phyloP scores from a whole-genome alignment of 2,888 invertebrate species.

The Aplocera efformata region DNA sequence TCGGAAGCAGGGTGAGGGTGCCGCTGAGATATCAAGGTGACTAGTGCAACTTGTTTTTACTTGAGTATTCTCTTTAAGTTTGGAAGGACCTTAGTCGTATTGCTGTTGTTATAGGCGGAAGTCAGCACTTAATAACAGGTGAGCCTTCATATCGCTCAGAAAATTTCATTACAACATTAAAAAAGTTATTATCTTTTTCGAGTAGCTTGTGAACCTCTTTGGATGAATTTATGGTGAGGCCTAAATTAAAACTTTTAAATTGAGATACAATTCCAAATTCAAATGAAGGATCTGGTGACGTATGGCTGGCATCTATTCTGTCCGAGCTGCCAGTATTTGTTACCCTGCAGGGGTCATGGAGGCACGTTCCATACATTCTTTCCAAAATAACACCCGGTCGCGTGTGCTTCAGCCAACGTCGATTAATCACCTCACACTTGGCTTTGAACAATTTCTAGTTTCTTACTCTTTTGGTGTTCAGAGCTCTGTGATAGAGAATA shows the following conservation, averaged over 20 bases:
- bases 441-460: constrained; percentile 28
- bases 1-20: too few species aligned
- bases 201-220: too few species aligned
- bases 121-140: too few species aligned
- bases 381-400: constrained; percentile 69
- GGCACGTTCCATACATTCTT: constrained; percentile 75
- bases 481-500: constrained; percentile 13
- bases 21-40: too few species aligned
- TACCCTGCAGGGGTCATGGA: constrained; percentile 68
- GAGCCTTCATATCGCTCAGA: too few species aligned
- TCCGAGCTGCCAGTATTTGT: constrained; percentile 60
- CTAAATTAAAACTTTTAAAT: constrained; percentile 52
- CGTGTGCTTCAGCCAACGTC: constrained; percentile 56
- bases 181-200: too few species aligned
- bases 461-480: constrained; percentile 23
- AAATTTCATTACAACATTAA: too few species aligned
- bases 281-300: constrained; percentile 67
- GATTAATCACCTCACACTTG: constrained; percentile 75
- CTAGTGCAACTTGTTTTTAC: too few species aligned
- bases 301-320: constrained; percentile 65
- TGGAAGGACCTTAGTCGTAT: too few species aligned
- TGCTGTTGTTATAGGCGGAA: too few species aligned
- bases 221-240: too few species aligned
- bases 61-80: too few species aligned
- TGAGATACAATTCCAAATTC: constrained; percentile 65